These are phyloP conservation scores for Arizona elegans DNA, from an alignment of 2,113 vertebrate species.

Conservation along the genomic window DNA sequence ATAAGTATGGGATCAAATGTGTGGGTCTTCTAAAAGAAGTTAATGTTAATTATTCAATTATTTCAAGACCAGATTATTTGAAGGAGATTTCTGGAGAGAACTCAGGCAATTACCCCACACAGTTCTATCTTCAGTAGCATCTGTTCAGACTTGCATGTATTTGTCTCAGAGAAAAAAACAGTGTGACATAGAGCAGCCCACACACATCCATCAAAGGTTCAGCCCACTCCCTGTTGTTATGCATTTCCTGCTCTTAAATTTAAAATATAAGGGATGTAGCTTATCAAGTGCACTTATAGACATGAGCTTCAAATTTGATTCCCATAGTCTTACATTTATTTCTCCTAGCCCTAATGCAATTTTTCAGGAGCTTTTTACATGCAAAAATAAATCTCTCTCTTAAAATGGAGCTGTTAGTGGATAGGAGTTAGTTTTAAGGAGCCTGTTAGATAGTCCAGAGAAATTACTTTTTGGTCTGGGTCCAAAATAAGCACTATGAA, in stretches of 20 bases:
- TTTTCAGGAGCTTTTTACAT: neutral
- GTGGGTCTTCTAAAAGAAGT: neutral
- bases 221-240: neutral
- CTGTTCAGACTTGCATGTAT: neutral
- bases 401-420: neutral
- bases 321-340: neutral
- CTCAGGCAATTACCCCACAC: neutral
- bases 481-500: neutral
- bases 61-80: neutral
- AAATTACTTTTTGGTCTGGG: neutral
- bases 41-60: neutral
- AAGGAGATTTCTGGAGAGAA: neutral
- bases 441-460: neutral
- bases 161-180: neutral
- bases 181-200: neutral
- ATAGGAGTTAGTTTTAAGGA: neutral
- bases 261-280: neutral
- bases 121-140: neutral
- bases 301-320: neutral
- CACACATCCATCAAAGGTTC: neutral
- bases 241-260: neutral
- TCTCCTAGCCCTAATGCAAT: neutral
- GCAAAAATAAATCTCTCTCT: neutral
- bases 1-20: neutral
- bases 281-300: neutral